Evolutionary conservation across 2,797 vertebrate species (phyloP), one percentile per base, ranked within the genome.

Genomic region (Hapalemur alaotrensis): DNA sequence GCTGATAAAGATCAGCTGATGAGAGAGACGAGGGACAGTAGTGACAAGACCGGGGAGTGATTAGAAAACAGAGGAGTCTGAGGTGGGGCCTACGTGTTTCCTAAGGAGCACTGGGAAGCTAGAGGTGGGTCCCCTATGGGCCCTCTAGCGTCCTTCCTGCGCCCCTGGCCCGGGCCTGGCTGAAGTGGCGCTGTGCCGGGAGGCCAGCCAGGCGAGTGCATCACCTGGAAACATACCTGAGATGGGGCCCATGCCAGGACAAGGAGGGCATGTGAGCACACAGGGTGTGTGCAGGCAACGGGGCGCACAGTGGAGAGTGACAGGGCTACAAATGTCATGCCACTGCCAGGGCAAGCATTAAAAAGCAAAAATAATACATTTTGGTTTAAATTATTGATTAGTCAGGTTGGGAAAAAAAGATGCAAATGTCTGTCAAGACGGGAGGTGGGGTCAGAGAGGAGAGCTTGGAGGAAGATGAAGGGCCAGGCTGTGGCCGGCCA

Each of bases 321-420:
- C 2, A 7, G 54, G 69, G 10, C 5, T n/a, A 12, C 5, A n/a
- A 0, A n/a, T 11, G 6, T 4, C 4, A 50, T 0, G 5, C 25
- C 23, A 9, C n/a, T 23, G 10, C 15, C 14, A 63, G 13, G 17
- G 2, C 35, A 72, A n/a, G 35, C 23, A 22, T 38, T 59, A 41
- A 22, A 69, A 91, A 50, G 57, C 20, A 28, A 57, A n/a, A 23
- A 22, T 18, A n/a, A 67, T 35, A 38, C 43, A 25, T 22, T 67
- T 46, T 35, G 57, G 11, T 35, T 69, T 69, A 57, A 59, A 79
- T 75, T 54, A 59, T 23, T 57, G 18, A 79, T 13, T 48, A 46
- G 7, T 17, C 1, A 7, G 54, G 4, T 50, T 84, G 43, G 43
- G 10, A 59, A 65, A 78, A 82, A 69, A 65, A 41, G 35, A 89